Evolutionary conservation across 64 coral and sea anemone genomes (phyloP).

Genomic region (Catalaphyllia jardinei): DNA sequence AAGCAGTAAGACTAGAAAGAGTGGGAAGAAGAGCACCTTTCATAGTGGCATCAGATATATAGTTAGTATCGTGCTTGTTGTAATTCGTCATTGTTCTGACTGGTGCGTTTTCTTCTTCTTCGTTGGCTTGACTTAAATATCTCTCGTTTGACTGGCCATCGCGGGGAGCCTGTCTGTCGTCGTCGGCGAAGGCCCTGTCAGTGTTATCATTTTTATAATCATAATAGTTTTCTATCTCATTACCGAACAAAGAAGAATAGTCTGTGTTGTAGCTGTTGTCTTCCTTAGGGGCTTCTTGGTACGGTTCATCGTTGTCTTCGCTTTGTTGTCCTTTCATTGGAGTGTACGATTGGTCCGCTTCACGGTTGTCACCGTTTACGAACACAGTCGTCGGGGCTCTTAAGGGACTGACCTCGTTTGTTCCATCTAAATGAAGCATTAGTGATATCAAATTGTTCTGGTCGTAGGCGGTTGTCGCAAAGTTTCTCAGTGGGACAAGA

Average conservation of each 20-base stretch:
- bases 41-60: neutral
- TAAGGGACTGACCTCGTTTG: constrained; percentile 8
- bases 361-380: neutral
- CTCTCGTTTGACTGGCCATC: neutral
- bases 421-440: constrained; percentile 16
- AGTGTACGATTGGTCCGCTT: neutral
- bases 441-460: neutral
- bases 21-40: neutral
- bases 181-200: neutral
- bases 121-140: neutral
- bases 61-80: neutral
- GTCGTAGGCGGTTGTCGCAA: neutral
- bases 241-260: constrained; percentile 26
- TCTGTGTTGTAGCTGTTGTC: constrained; percentile 13
- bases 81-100: neutral
- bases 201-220: neutral
- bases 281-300: neutral
- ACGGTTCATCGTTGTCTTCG: neutral
- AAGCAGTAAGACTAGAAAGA: neutral
- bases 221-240: neutral
- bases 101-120: neutral
- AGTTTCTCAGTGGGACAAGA: neutral
- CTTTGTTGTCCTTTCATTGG: neutral
- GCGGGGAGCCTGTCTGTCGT: neutral
- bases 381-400: neutral